These are phyloP conservation scores for Pipistrellus nathusii DNA, from an alignment of 2,797 vertebrate genomes.

Conservation along the genomic window DNA sequence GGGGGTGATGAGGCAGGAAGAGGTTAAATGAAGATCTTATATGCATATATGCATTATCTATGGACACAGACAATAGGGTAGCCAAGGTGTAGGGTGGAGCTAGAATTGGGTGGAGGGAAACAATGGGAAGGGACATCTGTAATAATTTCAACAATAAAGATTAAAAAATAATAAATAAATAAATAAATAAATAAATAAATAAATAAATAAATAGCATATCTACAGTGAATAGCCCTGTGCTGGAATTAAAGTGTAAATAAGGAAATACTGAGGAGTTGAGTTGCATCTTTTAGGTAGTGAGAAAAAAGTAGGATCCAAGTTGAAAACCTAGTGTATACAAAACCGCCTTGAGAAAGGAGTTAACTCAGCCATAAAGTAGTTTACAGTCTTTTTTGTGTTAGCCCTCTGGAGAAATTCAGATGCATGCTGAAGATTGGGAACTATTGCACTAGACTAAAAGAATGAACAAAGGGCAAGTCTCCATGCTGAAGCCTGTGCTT, in stretches of 20 bases:
- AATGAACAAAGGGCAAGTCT: conserved; percentile 43
- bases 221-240: background rate
- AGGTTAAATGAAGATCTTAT: no score
- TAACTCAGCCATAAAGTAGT: background rate
- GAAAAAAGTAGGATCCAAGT: background rate
- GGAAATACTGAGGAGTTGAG: background rate
- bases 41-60: no score
- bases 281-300: background rate
- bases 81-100: no score
- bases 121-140: no score
- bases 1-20: no score
- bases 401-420: conserved; percentile 20
- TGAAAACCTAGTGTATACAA: conserved; percentile 38
- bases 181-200: no score
- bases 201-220: no score
- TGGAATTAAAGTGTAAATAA: background rate
- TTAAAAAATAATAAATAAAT: no score
- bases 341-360: background rate
- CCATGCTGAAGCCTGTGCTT: background rate
- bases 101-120: no score
- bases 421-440: background rate
- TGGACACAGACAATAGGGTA: no score
- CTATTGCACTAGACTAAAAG: background rate
- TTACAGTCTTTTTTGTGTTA: background rate
- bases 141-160: no score